Base-by-base conservation (phyloP, 2,888 invertebrate species). In the Drosophila birchii region DNA sequence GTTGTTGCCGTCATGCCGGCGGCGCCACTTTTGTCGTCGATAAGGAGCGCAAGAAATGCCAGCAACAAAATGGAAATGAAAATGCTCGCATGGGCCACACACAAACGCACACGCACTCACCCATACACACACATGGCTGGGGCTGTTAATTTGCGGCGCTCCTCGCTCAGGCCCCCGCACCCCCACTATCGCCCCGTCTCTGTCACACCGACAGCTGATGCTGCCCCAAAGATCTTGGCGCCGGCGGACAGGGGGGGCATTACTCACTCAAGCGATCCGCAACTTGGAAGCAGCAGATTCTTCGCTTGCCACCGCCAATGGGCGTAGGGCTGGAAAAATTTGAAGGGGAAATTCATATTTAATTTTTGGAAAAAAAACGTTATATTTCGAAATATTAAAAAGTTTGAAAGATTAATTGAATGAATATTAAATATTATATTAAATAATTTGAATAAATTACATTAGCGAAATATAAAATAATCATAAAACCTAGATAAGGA, bases 1-100 rank as follows among this genome's bases (percentile, higher is more conserved):
- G 68, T 58, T 72, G 76, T 58, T 68, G 88, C 82, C 88, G 86
- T 85, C 86, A 81, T 77, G 86, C 87, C 78, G 82, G 79, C 79
- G 84, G 88, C 86, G 89, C 88, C 88, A 82, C 89, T 86, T 88
- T 75, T 75, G 84, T 88, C 79, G 80, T 86, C 80, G 90, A 90
- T 80, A 90, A 83, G 85, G 80, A 88, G 77, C 78, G 63, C 81
- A 81, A 83, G 81, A 83, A 86, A 86, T 85, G 78, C 90, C 78
- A 83, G 79, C 79, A 70, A 70, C 74, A 70, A 70, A 70, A 70
- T 70, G 74, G 74, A 73, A 72, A 70, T 70, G 74, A 62, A 73
- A 72, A 75, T 73, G 68, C 56, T 72, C 67, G 72, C 55, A 75
- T 57, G 76, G 76, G 72, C 72, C 69, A 60, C 70, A 70, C 60